Conservation (phyloP, 1,140 invertebrate genomes). For the Bacillus rossius region DNA sequence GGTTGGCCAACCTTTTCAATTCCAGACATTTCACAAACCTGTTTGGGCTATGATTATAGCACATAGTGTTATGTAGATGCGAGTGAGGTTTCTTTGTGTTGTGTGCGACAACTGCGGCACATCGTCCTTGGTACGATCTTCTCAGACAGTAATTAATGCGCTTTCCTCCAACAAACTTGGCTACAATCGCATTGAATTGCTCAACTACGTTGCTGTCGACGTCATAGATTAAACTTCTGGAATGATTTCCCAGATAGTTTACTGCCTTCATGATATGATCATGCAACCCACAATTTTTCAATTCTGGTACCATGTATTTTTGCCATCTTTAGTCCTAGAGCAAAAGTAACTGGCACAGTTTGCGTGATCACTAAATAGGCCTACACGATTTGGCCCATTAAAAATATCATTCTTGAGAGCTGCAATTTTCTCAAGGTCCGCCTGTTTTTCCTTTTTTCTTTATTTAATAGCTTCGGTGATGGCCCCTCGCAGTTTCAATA, state of each 20-base stretch:
- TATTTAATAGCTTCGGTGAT: background rate
- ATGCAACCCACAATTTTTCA: conserved; percentile 12
- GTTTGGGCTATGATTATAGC: background rate
- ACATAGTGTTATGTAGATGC: conserved; percentile 12
- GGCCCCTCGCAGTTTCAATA: background rate
- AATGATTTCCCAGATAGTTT: conserved; percentile 1
- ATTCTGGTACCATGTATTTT: conserved; percentile 10
- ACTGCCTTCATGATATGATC: conserved; percentile 14
- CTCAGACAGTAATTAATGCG: conserved; percentile 16
- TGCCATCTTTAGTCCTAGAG: background rate
- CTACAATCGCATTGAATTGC: conserved; percentile 14
- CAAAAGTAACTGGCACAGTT: conserved; percentile 8
- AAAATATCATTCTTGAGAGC: conserved; percentile 2
- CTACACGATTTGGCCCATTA: conserved; percentile 2
- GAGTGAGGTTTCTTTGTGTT: conserved; percentile 12
- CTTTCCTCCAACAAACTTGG: conserved; percentile 19
- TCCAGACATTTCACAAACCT: too few relatives aligned
- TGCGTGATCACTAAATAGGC: background rate
- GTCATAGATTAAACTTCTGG: conserved; percentile 11
- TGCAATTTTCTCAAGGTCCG: background rate
- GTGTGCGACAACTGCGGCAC: conserved; percentile 16
- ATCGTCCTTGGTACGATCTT: conserved; percentile 9
- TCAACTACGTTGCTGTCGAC: conserved; percentile 17
- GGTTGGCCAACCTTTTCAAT: too few relatives aligned
- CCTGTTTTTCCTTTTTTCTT: background rate